A percentile compares a stretch with the other conserved stretches of the same genome.
These are phyloP conservation scores for Alca torda DNA, from an alignment of 2,797 vertebrate genomes.

Conservation along the genomic window DNA sequence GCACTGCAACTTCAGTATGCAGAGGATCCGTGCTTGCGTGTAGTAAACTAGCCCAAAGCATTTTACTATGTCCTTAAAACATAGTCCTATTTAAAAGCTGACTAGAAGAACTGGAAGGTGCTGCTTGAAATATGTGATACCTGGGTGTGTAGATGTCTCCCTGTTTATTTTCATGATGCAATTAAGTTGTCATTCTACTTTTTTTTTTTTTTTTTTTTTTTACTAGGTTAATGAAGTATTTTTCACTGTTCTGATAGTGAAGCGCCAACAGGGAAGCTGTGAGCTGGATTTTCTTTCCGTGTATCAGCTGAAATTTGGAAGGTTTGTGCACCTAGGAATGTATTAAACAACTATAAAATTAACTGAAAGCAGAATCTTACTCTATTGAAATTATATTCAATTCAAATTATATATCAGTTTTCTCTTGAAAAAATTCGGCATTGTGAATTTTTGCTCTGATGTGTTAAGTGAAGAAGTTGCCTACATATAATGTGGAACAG, in stretches of 20 bases:
- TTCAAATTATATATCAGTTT: neutral
- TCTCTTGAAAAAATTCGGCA: neutral
- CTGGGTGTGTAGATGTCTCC: constrained; percentile 46
- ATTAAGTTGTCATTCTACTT: neutral
- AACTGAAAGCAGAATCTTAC: neutral
- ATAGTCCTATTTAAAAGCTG: neutral
- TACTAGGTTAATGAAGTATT: neutral
- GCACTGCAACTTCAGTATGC: neutral
- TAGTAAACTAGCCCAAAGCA: neutral
- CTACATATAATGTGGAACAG: neutral
- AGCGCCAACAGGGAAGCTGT: neutral
- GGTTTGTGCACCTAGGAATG: neutral
- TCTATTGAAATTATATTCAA: neutral
- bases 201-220: neutral
- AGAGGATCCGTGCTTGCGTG: neutral
- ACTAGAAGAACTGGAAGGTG: constrained; percentile 61
- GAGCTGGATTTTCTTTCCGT: neutral
- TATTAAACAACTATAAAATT: neutral
- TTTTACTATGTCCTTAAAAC: constrained; percentile 8
- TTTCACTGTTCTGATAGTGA: neutral
- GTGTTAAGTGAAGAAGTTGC: neutral
- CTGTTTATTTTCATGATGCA: constrained; percentile 26
- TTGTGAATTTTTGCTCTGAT: neutral
- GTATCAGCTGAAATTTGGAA: neutral
- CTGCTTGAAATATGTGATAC: constrained; percentile 34